Evolutionary conservation across 30 jellyfish, hydroid and myxozoan species (phyloP).

Genomic region (Aurelia aurita complex sp. Pacific): DNA sequence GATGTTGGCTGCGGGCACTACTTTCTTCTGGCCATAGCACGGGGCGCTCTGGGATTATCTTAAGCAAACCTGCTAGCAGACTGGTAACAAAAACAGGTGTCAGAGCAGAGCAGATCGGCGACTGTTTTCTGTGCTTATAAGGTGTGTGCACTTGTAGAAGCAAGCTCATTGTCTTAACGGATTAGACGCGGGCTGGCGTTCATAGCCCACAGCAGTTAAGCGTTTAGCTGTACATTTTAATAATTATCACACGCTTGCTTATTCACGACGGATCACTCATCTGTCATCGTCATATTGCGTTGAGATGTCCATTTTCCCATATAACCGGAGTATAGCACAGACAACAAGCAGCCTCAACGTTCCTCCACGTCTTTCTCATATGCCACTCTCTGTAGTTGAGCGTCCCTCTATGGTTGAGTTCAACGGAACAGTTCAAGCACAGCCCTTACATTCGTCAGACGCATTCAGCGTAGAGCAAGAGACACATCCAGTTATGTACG

Average conservation of each 20-base stretch:
- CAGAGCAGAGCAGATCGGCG: constrained; percentile 60
- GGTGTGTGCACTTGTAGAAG: constrained; percentile 76
- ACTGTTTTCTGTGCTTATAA: constrained; percentile 66
- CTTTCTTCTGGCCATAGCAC: constrained; percentile 15
- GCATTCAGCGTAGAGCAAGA: constrained; percentile 60
- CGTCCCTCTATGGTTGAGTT: constrained; percentile 91
- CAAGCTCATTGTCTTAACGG: constrained; percentile 76
- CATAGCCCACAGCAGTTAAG: constrained; percentile 50
- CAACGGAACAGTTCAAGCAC: constrained; percentile 70
- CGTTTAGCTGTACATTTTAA: constrained; percentile 23
- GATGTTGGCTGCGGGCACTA: constrained; percentile 2
- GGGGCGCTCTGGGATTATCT: constrained; percentile 49
- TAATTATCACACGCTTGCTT: constrained; percentile 26
- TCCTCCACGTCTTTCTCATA: constrained; percentile 93
- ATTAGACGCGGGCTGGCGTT: constrained; percentile 79
- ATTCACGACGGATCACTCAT: constrained; percentile 1
- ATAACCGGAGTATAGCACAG: constrained; percentile 58
- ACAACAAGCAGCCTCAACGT: constrained; percentile 57
- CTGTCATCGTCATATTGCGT: constrained; percentile 38
- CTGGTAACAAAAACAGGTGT: constrained; percentile 82
- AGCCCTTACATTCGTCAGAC: constrained; percentile 59
- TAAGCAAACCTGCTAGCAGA: constrained; percentile 67
- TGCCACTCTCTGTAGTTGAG: constrained; percentile 86
- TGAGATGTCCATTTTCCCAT: constrained; percentile 70
- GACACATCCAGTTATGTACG: constrained; percentile 50